Evolutionary conservation across 2,888 invertebrate species (phyloP), one percentile per base, ranked within the genome.

Genomic region (Syrphus vitripennis): DNA sequence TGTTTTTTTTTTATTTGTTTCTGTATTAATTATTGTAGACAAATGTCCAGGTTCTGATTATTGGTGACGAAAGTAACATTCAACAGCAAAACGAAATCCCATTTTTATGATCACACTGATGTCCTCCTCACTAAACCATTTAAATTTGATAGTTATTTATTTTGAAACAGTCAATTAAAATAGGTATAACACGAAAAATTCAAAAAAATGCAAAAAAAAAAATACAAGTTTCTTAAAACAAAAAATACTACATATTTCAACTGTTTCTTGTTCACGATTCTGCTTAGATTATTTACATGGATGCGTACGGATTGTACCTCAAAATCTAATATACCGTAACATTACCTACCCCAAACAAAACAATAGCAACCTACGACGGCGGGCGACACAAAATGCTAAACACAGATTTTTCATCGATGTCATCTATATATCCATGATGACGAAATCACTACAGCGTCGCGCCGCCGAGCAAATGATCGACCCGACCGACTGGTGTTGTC

Each of bases 311-410:
- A 37, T 57, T 48, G n/a, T 48, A 37, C 7, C 2, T 12, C 50
- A 19, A 37, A 65, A 2, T 29, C 29, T 42, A 57, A 59, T 45
- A 31, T 74, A 65, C 12, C n/a, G 40, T 69, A 40, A 75, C 75
- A 81, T 55, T 67, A 79, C 83, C 83, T 83, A 83, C 79, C 83
- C 79, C 79, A 83, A 74, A 74, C 12, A 26, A 82, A 65, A 69
- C 53, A 74, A 72, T 63, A 63, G 31, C 53, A 26, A 31, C 40
- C 53, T 6, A 65, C 53, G 59, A 63, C 61, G 59, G 37, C 80
- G 24, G 37, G 48, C 42, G 63, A 48, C 61, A 55, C 50, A 67
- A 19, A 29, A 21, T 57, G 61, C 55, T 24, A 74, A 72, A 72
- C 34, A 61, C 24, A 63, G n/a, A 77, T 71, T 78, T 69, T 79